Percentiles rank a stretch among this genome's conserved stretches.
Conservation (phyloP, 2,888 invertebrate genomes). For the Tetropium fuscum region DNA sequence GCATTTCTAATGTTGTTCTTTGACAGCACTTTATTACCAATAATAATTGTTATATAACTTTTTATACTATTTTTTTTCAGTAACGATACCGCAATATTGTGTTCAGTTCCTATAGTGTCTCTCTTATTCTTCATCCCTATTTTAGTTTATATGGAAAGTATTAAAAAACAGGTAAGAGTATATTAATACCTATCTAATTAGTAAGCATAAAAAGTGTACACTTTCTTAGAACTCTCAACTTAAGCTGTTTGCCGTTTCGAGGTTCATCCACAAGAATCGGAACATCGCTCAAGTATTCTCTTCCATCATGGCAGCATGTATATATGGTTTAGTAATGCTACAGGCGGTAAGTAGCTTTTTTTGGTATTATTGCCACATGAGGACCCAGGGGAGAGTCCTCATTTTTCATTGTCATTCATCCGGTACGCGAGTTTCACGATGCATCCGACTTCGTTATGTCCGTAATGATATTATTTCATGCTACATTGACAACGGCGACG, state of each 20-base stretch:
- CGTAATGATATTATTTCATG: no score
- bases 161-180: slow-evolving; percentile 61
- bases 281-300: slow-evolving; percentile 82
- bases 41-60: no score
- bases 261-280: slow-evolving; percentile 79
- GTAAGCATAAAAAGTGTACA: no score
- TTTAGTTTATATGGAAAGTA: slow-evolving; percentile 70
- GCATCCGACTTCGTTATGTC: no score
- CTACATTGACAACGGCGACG: no score
- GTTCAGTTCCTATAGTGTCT: slow-evolving; percentile 64
- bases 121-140: slow-evolving; percentile 68
- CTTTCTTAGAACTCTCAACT: slow-evolving; percentile 53
- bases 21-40: no score
- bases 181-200: neutral
- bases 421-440: no score
- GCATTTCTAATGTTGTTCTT: no score
- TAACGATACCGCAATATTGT: slow-evolving; percentile 61
- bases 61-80: slow-evolving; percentile 66
- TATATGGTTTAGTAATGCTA: slow-evolving; percentile 73
- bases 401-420: no score
- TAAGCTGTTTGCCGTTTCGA: slow-evolving; percentile 66
- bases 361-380: no score
- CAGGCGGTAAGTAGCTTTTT: slow-evolving; percentile 71
- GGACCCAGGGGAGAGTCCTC: no score
- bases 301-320: slow-evolving; percentile 74